These are phyloP conservation scores for Python bivittatus DNA, from an alignment of 2,113 vertebrate genomes.

Conservation along the genomic window DNA sequence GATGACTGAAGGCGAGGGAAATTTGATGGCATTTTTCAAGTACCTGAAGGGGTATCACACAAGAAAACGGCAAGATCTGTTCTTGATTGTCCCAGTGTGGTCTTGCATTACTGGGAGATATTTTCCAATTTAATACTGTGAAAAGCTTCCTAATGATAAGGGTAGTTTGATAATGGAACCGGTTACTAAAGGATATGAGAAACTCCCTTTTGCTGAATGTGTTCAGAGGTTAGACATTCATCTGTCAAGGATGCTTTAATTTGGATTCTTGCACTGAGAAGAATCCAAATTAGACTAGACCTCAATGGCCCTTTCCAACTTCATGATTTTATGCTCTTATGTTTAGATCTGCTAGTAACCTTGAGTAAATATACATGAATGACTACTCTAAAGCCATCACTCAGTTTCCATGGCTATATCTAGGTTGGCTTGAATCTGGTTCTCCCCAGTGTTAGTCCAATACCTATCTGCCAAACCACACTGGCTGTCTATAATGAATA, in stretches of 20 bases:
- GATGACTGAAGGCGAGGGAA: background rate
- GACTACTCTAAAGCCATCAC: background rate
- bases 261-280: background rate
- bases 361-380: background rate
- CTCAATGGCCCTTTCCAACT: background rate
- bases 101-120: background rate
- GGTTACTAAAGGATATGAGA: background rate
- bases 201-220: background rate
- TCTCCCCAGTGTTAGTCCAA: background rate
- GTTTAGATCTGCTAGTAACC: background rate
- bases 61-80: background rate
- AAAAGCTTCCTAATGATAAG: background rate
- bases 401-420: background rate
- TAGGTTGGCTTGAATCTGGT: background rate
- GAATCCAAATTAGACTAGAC: background rate
- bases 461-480: background rate
- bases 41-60: background rate
- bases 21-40: background rate
- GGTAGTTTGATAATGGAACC: background rate
- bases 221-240: background rate
- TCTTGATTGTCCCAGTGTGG: background rate
- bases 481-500: background rate
- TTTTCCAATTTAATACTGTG: background rate
- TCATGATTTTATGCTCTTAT: background rate
- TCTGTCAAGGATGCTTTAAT: background rate